Evolutionary conservation across 2,888 invertebrate species (phyloP).

Genomic region (Vandiemenella viatica): DNA sequence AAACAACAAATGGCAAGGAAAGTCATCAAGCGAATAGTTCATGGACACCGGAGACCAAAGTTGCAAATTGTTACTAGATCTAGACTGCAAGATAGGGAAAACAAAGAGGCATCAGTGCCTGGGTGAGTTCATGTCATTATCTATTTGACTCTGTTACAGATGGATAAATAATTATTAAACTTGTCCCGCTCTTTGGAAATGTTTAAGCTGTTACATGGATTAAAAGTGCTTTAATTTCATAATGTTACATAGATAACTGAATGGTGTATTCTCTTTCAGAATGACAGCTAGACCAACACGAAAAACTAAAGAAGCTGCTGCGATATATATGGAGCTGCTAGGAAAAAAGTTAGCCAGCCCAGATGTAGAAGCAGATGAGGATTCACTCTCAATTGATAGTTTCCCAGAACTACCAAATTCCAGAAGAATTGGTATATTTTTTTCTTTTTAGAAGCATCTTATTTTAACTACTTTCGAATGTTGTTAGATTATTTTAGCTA

Average conservation of each 20-base stretch:
- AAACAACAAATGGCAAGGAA: slow-evolving; percentile 12
- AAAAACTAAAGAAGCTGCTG: slow-evolving; percentile 60
- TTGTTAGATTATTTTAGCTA: too few relatives aligned
- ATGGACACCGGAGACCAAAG: slow-evolving; percentile 8
- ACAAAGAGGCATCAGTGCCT: slow-evolving; percentile 14
- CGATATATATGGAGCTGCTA: slow-evolving; percentile 57
- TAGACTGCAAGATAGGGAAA: slow-evolving; percentile 5
- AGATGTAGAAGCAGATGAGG: slow-evolving; percentile 44
- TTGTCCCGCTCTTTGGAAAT: too few relatives aligned
- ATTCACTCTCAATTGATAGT: slow-evolving; percentile 40
- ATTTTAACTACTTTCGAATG: too few relatives aligned
- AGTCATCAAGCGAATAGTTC: slow-evolving; percentile 13
- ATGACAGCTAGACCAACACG: slow-evolving; percentile 49
- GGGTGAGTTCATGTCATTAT: background rate
- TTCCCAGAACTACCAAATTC: slow-evolving; percentile 52
- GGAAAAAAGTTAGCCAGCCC: slow-evolving; percentile 50
- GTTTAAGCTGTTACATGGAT: too few relatives aligned
- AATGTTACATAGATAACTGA: too few relatives aligned
- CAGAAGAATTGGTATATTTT: slow-evolving; percentile 38
- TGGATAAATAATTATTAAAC: too few relatives aligned
- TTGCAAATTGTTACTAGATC: slow-evolving; percentile 16
- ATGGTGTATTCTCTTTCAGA: too few relatives aligned
- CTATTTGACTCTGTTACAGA: too few relatives aligned
- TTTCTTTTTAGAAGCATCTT: too few relatives aligned
- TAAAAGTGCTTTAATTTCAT: too few relatives aligned